These are phyloP conservation scores for Oncopeltus fasciatus DNA, from an alignment of 1,140 invertebrate genomes.

Conservation along the genomic window DNA sequence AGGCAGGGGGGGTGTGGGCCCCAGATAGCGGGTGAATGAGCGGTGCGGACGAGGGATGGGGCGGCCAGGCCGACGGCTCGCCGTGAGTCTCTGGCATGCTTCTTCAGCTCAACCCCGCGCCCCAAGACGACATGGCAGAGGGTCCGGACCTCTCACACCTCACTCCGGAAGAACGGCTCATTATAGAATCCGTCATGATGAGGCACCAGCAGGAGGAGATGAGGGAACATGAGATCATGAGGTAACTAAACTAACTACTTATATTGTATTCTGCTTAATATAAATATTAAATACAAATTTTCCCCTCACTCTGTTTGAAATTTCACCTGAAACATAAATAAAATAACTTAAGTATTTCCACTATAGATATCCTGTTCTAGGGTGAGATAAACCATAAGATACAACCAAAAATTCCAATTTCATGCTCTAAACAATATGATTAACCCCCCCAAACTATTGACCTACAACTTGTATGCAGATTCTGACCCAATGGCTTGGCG, in stretches of 20 bases:
- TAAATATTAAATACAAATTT: neutral
- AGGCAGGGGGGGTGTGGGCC: neutral
- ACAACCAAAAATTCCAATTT: too few relatives aligned
- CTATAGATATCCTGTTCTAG: too few relatives aligned
- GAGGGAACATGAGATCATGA: slow-evolving; percentile 85
- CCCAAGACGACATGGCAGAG: slow-evolving; percentile 10
- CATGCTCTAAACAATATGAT: too few relatives aligned
- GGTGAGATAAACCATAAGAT: too few relatives aligned
- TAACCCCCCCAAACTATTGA: too few relatives aligned
- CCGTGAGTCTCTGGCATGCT: neutral
- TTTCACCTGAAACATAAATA: too few relatives aligned
- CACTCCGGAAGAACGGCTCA: slow-evolving; percentile 89
- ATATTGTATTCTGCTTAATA: too few relatives aligned
- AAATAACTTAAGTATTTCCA: too few relatives aligned
- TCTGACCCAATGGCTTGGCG: too few relatives aligned
- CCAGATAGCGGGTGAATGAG: neutral
- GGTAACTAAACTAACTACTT: too few relatives aligned
- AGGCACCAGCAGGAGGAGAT: slow-evolving; percentile 93
- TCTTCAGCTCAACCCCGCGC: neutral
- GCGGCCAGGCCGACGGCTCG: neutral
- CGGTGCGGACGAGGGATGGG: neutral
- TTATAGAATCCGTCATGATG: slow-evolving; percentile 93
- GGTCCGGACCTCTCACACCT: slow-evolving; percentile 89
- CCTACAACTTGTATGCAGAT: too few relatives aligned
- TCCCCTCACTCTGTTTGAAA: too few relatives aligned